Percentiles rank a stretch among this genome's conserved stretches.
Evolutionary conservation across 2,888 invertebrate genomes (phyloP).

Genomic region (Microdon myrmicae): DNA sequence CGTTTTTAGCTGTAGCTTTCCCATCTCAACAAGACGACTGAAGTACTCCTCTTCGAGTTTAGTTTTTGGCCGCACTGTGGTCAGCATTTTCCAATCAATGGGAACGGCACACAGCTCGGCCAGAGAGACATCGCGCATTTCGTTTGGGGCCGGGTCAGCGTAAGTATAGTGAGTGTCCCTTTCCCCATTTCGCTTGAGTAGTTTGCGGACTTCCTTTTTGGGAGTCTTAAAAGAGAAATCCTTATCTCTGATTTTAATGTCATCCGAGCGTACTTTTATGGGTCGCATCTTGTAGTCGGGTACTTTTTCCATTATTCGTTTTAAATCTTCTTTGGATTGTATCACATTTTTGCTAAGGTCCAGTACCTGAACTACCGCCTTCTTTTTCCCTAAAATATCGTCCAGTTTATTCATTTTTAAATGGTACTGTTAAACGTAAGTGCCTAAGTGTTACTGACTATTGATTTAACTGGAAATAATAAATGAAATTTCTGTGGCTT

Average conservation of each 20-base stretch:
- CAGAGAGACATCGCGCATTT: slow-evolving; percentile 73
- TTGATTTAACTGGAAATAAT: too few species aligned
- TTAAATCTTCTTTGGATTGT: slow-evolving; percentile 83
- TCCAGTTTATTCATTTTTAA: slow-evolving; percentile 75
- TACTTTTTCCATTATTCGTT: slow-evolving; percentile 83
- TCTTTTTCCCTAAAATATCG: slow-evolving; percentile 85
- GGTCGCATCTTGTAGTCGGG: slow-evolving; percentile 90
- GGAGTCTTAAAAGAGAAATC: slow-evolving; percentile 80
- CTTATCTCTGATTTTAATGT: slow-evolving; percentile 79
- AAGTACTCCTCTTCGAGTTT: slow-evolving; percentile 89
- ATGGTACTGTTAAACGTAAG: too few species aligned
- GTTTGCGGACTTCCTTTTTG: slow-evolving; percentile 75
- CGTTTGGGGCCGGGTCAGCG: slow-evolving; percentile 82
- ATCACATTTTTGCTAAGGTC: slow-evolving; percentile 85
- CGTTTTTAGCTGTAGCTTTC: slow-evolving; percentile 81
- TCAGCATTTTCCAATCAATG: slow-evolving; percentile 94
- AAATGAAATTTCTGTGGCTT: too few species aligned
- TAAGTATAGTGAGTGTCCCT: slow-evolving; percentile 66
- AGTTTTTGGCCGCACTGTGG: slow-evolving; percentile 84
- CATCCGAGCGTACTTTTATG: slow-evolving; percentile 84
- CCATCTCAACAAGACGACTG: slow-evolving; percentile 83
- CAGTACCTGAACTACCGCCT: slow-evolving; percentile 83
- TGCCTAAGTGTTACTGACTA: too few species aligned
- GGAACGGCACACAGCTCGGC: slow-evolving; percentile 82
- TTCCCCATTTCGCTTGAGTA: slow-evolving; percentile 62